Conservation (phyloP, 2,797 vertebrate genomes). For the Dendrocincla tyrannina region DNA sequence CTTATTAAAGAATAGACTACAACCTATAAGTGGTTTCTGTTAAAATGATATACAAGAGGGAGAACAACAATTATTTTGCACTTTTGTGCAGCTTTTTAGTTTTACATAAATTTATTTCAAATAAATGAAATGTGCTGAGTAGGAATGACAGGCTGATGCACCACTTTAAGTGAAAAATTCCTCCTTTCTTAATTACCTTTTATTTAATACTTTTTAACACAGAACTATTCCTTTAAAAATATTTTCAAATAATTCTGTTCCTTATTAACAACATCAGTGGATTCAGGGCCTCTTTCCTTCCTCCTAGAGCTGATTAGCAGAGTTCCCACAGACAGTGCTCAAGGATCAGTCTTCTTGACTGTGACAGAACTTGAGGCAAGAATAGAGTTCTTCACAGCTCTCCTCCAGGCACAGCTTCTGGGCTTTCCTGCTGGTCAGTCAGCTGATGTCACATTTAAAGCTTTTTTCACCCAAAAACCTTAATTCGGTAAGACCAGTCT, state of each 20-base stretch:
- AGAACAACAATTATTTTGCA: background rate
- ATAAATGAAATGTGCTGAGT: background rate
- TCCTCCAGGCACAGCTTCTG: constrained; percentile 14
- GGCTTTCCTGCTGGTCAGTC: background rate
- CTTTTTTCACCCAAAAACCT: background rate
- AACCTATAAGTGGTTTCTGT: background rate
- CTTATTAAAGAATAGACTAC: background rate
- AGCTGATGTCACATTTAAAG: background rate
- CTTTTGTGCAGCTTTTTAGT: background rate
- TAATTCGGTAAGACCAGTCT: background rate
- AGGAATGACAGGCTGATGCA: background rate
- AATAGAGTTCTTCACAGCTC: background rate
- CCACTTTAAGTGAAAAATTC: background rate
- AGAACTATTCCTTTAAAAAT: background rate
- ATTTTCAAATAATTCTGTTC: background rate
- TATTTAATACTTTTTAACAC: background rate
- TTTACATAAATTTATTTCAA: constrained; percentile 12
- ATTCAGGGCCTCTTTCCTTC: background rate
- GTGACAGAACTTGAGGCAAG: background rate
- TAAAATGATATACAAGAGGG: background rate
- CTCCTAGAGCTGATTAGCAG: background rate
- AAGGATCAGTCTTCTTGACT: background rate
- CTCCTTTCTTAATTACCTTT: background rate
- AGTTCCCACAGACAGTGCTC: background rate
- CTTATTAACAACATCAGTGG: background rate